These are phyloP conservation scores for Pegoplata infirma DNA, from an alignment of 2,888 invertebrate genomes.

Conservation along the genomic window DNA sequence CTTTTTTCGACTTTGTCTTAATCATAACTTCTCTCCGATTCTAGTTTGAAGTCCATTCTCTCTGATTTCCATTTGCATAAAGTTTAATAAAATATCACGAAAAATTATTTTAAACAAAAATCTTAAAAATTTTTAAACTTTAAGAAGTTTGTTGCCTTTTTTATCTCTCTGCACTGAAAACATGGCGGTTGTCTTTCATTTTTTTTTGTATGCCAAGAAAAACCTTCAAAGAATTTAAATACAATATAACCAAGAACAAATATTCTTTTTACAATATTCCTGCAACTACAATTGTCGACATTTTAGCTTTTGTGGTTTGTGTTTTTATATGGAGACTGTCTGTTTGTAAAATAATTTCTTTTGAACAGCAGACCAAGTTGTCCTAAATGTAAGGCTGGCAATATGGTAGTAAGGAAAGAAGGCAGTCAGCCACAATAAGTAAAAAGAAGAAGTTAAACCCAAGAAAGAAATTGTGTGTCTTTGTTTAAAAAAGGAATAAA, in stretches of 20 bases:
- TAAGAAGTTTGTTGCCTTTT: not conserved
- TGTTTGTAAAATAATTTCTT: not conserved
- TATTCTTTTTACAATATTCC: constrained; percentile 11
- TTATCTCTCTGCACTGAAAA: constrained; percentile 7
- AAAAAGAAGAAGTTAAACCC: not conserved
- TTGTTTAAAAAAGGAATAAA: constrained; percentile 47
- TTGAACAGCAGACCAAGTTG: not conserved
- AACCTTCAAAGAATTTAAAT: constrained; percentile 52
- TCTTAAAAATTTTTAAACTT: not conserved
- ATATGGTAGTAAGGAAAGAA: no score
- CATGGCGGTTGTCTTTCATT: constrained; percentile 28
- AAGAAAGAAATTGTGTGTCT: constrained; percentile 2
- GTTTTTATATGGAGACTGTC: not conserved
- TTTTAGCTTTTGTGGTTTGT: constrained; percentile 54
- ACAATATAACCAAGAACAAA: constrained; percentile 18
- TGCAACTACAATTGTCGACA: constrained; percentile 50
- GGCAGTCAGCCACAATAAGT: not conserved
- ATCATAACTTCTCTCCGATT: no score
- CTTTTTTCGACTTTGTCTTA: no score
- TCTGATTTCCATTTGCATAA: no score
- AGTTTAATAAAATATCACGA: no score
- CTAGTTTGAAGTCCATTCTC: no score
- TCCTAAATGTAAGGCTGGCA: not conserved
- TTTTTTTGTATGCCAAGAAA: constrained; percentile 6
- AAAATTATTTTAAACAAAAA: no score